These are phyloP conservation scores for Lepetodrilus schrolli DNA, from an alignment of 2,888 invertebrate genomes.

Conservation along the genomic window DNA sequence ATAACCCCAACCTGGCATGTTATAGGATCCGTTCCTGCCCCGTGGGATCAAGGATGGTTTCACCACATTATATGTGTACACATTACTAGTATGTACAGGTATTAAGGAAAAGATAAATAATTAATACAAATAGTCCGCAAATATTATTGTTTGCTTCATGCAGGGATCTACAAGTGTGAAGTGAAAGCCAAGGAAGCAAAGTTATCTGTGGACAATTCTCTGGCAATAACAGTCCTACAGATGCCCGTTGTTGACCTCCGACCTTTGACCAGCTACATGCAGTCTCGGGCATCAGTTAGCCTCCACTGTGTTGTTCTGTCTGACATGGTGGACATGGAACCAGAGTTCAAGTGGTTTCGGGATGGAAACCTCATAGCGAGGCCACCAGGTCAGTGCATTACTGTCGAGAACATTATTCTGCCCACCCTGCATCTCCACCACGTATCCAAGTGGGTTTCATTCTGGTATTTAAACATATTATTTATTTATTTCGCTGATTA, in stretches of 20 bases:
- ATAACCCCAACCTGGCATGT: too few relatives aligned
- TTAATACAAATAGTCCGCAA: too few relatives aligned
- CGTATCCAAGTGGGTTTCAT: too few relatives aligned
- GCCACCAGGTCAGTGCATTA: not conserved
- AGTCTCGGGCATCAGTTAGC: not conserved
- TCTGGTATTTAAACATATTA: too few relatives aligned
- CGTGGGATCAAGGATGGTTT: too few relatives aligned
- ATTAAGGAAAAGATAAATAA: too few relatives aligned
- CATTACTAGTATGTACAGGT: too few relatives aligned
- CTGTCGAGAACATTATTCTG: not conserved
- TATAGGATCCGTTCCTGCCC: too few relatives aligned
- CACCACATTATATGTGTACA: too few relatives aligned
- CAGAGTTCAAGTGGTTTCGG: not conserved
- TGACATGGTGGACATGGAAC: not conserved
- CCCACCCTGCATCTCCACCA: not conserved
- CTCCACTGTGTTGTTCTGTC: too few relatives aligned
- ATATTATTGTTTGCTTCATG: not conserved
- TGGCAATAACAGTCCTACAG: not conserved
- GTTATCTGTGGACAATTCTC: not conserved
- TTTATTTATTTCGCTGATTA: too few relatives aligned
- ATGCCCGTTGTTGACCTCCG: not conserved
- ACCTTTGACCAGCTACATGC: constrained; percentile 3
- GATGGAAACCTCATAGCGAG: not conserved
- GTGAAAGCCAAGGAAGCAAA: too few relatives aligned
- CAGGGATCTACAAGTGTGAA: not conserved